Conservation (phyloP, 2,888 invertebrate genomes). For the Tuta absoluta region DNA sequence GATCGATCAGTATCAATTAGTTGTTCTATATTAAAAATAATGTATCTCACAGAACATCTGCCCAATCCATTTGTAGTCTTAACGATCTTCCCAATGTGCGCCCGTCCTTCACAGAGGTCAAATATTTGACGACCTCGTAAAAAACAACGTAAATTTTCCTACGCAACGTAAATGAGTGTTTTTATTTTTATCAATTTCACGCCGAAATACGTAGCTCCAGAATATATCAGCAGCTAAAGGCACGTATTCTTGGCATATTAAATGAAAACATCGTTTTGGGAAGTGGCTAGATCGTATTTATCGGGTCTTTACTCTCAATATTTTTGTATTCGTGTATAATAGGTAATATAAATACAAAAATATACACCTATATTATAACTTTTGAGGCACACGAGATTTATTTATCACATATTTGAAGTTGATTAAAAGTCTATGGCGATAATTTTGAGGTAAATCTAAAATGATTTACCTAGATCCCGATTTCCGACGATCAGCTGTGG, state of each 20-base stretch:
- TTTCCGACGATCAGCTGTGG: too few species aligned
- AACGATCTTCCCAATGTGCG: constrained; percentile 3
- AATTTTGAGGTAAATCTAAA: too few species aligned
- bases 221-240: not conserved
- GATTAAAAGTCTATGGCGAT: too few species aligned
- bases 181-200: constrained; percentile 17
- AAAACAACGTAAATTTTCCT: constrained; percentile 2
- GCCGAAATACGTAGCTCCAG: not conserved
- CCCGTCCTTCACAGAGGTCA: constrained; percentile 11
- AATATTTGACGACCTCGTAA: constrained; percentile 9
- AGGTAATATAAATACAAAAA: too few species aligned
- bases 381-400: too few species aligned
- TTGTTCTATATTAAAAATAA: constrained; percentile 5
- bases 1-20: not conserved
- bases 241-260: constrained; percentile 12
- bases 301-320: too few species aligned
- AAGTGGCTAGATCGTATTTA: too few species aligned
- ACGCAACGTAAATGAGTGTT: not conserved
- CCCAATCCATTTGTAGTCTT: not conserved
- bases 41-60: constrained; percentile 5
- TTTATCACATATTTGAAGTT: too few species aligned
- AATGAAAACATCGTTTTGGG: constrained; percentile 11
- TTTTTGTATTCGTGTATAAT: too few species aligned
- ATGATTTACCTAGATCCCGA: too few species aligned
- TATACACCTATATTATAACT: too few species aligned